Evolutionary conservation across 2,113 vertebrate species (phyloP).

Genomic region (Felis catus): DNA sequence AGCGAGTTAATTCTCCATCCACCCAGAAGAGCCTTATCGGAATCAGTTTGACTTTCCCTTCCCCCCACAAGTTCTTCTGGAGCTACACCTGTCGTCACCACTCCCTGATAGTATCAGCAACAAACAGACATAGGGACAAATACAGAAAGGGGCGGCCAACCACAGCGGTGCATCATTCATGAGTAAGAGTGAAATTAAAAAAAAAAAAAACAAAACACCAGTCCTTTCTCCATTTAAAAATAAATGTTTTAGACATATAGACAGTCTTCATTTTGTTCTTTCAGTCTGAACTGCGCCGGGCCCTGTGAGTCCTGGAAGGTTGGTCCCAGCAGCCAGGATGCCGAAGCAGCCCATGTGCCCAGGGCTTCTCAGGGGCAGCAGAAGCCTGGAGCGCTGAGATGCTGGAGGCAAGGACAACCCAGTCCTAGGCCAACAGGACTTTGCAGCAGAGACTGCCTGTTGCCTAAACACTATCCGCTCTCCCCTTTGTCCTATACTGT

Average conservation of each 20-base stretch:
- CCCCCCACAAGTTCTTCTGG: background rate
- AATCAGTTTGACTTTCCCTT: background rate
- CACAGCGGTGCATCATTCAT: background rate
- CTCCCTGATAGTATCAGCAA: background rate
- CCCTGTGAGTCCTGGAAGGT: background rate
- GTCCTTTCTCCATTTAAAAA: background rate
- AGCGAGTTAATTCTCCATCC: background rate
- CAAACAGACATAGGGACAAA: background rate
- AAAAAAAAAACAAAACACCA: background rate
- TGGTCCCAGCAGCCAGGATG: background rate
- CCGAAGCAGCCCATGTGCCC: background rate
- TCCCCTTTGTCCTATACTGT: background rate
- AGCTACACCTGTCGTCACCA: background rate
- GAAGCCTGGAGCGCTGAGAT: background rate
- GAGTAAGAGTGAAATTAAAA: background rate
- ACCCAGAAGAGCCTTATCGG: background rate
- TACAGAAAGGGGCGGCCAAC: background rate
- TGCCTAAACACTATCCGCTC: background rate
- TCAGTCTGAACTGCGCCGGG: background rate
- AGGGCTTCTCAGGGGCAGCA: background rate
- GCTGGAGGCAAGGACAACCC: background rate
- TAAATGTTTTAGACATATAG: background rate
- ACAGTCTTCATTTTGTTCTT: background rate
- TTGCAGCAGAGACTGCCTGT: background rate
- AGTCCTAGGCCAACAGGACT: background rate